Percentiles rank a stretch among this genome's conserved stretches.
Evolutionary conservation across 2,113 vertebrate species (phyloP).

Genomic region (Tyto alba): DNA sequence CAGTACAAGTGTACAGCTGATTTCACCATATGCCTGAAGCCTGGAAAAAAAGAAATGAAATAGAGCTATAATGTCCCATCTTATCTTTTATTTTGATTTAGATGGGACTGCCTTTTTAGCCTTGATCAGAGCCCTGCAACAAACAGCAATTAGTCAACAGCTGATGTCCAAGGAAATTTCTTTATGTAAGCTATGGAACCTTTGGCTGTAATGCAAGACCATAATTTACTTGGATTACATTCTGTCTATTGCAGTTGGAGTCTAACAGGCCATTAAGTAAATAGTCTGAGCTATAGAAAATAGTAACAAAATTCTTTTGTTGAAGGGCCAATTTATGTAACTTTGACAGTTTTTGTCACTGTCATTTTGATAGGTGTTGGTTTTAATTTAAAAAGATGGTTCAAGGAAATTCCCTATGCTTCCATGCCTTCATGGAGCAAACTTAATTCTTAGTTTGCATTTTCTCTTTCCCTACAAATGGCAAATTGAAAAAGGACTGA

Average conservation of each 20-base stretch:
- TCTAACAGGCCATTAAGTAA: neutral
- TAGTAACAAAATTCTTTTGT: neutral
- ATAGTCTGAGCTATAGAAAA: neutral
- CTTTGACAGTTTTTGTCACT: neutral
- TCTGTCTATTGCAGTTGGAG: neutral
- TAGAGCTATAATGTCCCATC: neutral
- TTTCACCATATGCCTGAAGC: neutral
- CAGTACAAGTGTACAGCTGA: neutral
- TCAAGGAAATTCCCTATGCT: neutral
- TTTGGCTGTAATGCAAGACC: neutral
- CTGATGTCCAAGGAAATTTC: neutral
- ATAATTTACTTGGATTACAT: neutral
- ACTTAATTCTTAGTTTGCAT: neutral
- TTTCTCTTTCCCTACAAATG: neutral
- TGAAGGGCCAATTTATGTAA: neutral
- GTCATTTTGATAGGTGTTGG: neutral
- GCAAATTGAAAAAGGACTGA: constrained; percentile 14
- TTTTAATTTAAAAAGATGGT: neutral
- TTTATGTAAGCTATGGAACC: neutral
- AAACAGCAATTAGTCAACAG: neutral
- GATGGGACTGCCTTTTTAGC: neutral
- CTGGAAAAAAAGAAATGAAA: neutral
- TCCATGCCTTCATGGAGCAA: neutral
- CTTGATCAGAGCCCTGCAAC: neutral
- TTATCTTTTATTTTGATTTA: neutral